A percentile compares a stretch with the other conserved stretches of the same genome.
These are phyloP conservation scores for Ligdia adustata DNA, from an alignment of 2,888 invertebrate species.

Conservation along the genomic window DNA sequence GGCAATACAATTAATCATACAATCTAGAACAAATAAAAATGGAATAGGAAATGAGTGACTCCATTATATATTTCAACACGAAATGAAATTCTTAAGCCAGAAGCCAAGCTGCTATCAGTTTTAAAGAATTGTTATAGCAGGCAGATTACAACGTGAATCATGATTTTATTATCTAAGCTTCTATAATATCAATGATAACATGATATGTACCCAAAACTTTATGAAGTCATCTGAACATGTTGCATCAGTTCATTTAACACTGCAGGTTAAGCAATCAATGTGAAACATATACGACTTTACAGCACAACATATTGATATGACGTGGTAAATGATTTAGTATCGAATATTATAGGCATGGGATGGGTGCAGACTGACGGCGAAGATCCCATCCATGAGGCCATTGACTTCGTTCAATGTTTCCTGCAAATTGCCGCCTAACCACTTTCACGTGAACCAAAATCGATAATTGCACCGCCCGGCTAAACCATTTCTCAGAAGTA, in stretches of 20 bases:
- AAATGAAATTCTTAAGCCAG: constrained; percentile 10
- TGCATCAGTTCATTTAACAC: not conserved
- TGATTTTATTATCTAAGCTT: constrained; percentile 13
- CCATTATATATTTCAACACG: constrained; percentile 26
- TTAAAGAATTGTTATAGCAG: constrained; percentile 4
- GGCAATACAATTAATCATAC: too few relatives aligned
- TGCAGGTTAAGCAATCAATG: not conserved
- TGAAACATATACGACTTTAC: too few relatives aligned
- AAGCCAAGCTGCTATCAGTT: constrained; percentile 18
- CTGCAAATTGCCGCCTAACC: constrained; percentile 23
- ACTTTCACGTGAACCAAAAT: constrained; percentile 33
- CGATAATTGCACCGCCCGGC: constrained; percentile 39
- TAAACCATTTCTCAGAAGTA: constrained; percentile 43
- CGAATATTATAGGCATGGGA: constrained; percentile 1
- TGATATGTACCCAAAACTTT: too few relatives aligned
- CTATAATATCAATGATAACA: too few relatives aligned
- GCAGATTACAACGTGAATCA: constrained; percentile 29
- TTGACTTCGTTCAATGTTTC: constrained; percentile 35
- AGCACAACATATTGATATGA: too few relatives aligned
- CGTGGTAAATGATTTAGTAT: too few relatives aligned
- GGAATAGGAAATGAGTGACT: too few relatives aligned
- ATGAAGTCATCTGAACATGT: constrained; percentile 11
- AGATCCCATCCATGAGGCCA: constrained; percentile 23
- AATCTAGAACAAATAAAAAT: too few relatives aligned
- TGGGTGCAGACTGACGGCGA: constrained; percentile 12